Conservation (phyloP, 2,113 vertebrate genomes). For the Hippocampus mohnikei region DNA sequence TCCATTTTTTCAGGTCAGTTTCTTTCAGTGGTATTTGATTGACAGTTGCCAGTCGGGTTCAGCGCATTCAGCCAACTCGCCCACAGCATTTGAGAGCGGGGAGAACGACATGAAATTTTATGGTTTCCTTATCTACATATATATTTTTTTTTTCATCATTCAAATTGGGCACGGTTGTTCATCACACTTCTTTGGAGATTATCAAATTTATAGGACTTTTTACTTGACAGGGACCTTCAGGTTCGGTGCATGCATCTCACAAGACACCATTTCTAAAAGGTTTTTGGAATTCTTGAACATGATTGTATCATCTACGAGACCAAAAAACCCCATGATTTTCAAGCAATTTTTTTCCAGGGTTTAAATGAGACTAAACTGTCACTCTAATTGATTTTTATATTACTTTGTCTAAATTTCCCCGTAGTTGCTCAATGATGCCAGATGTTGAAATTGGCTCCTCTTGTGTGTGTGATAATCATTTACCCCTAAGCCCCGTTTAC, state of each 20-base stretch:
- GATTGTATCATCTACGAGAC: not conserved
- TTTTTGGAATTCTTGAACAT: not conserved
- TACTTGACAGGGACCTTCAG: not conserved
- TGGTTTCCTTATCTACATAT: no score
- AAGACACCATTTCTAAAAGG: no score
- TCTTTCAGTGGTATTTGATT: no score
- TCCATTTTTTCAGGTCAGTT: no score
- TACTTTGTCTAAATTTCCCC: conserved; percentile 7
- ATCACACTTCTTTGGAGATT: not conserved
- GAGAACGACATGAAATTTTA: not conserved
- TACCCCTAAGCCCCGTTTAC: not conserved
- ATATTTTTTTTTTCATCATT: not conserved
- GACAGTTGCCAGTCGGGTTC: no score
- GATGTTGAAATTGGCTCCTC: not conserved
- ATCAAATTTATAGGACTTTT: not conserved
- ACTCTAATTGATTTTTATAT: conserved; percentile 1
- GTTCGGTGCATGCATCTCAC: not conserved
- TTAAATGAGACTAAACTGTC: not conserved
- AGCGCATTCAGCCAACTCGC: not conserved
- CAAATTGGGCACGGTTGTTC: not conserved
- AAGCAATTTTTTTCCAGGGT: conserved; percentile 1
- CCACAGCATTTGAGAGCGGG: not conserved
- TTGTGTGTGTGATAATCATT: not conserved
- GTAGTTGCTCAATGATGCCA: not conserved
- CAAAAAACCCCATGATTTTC: not conserved